phyloP scores from a whole-genome alignment of 92 coral and sea anemone species.

The Muricea muricata region DNA sequence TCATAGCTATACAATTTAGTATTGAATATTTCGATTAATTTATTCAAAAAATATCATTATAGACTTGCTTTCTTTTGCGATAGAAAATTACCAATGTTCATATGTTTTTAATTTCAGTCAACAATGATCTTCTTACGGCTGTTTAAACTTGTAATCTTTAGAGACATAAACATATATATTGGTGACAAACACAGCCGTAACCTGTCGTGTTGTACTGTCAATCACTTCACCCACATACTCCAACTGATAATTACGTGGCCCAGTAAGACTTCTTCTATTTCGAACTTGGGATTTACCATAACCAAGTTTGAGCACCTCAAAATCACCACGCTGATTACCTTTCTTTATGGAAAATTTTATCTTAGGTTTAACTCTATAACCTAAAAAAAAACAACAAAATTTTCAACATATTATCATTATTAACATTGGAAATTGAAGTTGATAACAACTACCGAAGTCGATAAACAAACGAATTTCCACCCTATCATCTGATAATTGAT shows the following conservation, averaged over 20 bases:
- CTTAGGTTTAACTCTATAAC: not conserved
- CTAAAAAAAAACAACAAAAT: not conserved
- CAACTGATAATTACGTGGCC: not conserved
- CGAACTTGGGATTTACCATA: not conserved
- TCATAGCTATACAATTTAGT: too few species aligned
- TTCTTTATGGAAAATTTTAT: not conserved
- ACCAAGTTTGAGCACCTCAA: not conserved
- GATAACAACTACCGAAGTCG: too few species aligned
- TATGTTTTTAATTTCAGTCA: too few species aligned
- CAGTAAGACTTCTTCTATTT: not conserved
- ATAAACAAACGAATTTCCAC: too few species aligned
- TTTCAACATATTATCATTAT: not conserved
- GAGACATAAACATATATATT: not conserved
- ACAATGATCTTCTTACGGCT: not conserved
- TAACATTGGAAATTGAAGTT: too few species aligned
- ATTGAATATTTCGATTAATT: not conserved
- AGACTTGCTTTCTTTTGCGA: too few species aligned
- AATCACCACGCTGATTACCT: not conserved
- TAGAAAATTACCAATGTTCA: too few species aligned
- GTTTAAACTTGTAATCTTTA: not conserved
- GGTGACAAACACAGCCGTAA: not conserved
- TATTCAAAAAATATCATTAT: too few species aligned
- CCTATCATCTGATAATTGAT: too few species aligned
- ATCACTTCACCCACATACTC: not conserved
- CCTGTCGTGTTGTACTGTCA: not conserved